phyloP scores from a whole-genome alignment of 2,888 invertebrate genomes.

The Zootermopsis nevadensis region DNA sequence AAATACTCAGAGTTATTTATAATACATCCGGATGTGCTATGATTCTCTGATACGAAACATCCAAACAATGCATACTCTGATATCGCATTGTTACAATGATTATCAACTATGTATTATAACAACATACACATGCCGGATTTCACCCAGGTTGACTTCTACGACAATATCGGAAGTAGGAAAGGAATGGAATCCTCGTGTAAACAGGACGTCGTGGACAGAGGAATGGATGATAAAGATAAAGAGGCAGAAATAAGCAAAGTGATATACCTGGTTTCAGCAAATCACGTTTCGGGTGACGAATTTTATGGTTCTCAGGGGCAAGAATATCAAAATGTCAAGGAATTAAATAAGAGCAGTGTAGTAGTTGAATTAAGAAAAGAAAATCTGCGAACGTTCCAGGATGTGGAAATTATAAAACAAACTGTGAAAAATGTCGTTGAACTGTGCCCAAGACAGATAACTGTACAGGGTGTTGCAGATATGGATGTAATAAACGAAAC shows the following conservation, averaged over 20 bases:
- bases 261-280: neutral
- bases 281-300: neutral
- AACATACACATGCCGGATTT: neutral
- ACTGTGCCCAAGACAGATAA: neutral
- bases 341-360: neutral
- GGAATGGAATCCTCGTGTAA: neutral
- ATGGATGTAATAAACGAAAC: neutral
- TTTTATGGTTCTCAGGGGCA: neutral
- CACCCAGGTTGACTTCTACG: neutral
- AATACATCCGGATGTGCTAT: neutral
- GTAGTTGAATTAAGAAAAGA: neutral
- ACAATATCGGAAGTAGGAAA: neutral
- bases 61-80: neutral
- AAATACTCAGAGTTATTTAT: constrained; percentile 18
- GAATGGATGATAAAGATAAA: neutral
- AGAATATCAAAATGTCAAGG: neutral
- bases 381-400: neutral
- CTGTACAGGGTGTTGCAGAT: neutral
- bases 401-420: neutral
- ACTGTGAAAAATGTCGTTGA: neutral
- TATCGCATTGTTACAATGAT: neutral
- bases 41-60: neutral
- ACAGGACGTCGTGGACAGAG: neutral
- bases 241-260: too few species aligned
- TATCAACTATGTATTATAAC: constrained; percentile 23